A percentile compares a stretch with the other conserved stretches of the same genome.
Conservation (phyloP, 2,888 invertebrate species). For the Drosophila aldrichi region DNA sequence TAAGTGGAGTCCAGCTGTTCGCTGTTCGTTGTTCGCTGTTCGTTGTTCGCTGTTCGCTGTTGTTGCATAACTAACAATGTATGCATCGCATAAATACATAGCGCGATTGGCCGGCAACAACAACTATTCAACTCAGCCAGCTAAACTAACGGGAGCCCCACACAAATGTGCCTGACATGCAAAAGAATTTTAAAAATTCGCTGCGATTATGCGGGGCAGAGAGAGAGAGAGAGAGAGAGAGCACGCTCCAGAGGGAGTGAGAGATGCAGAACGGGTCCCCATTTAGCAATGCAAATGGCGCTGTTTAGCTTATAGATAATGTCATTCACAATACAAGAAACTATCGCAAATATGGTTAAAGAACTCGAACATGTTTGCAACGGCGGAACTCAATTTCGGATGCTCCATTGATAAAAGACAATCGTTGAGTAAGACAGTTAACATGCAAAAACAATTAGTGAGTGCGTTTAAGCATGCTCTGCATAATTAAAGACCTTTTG, state of each 20-base stretch:
- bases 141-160: constrained; percentile 72
- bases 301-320: constrained; percentile 79
- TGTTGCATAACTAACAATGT: constrained; percentile 79
- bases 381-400: constrained; percentile 41
- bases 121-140: constrained; percentile 42
- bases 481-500: constrained; percentile 44
- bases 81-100: constrained; percentile 78
- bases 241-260: constrained; percentile 23
- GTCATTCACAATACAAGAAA: constrained; percentile 74
- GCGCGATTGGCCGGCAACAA: constrained; percentile 51
- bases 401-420: constrained; percentile 62
- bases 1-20: constrained; percentile 73
- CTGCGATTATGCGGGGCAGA: constrained; percentile 53
- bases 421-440: constrained; percentile 51
- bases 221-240: constrained; percentile 20
- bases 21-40: constrained; percentile 22
- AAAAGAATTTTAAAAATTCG: constrained; percentile 73
- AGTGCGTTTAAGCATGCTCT: constrained; percentile 21
- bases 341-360: constrained; percentile 70
- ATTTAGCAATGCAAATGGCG: constrained; percentile 79
- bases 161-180: constrained; percentile 78
- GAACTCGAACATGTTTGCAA: constrained; percentile 70
- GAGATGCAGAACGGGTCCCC: constrained; percentile 49
- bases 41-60: constrained; percentile 18
- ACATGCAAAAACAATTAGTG: constrained; percentile 60